Percentiles rank a stretch among this genome's conserved stretches.
Conservation (phyloP, 1,140 invertebrate species). For the Danaus melanippus region DNA sequence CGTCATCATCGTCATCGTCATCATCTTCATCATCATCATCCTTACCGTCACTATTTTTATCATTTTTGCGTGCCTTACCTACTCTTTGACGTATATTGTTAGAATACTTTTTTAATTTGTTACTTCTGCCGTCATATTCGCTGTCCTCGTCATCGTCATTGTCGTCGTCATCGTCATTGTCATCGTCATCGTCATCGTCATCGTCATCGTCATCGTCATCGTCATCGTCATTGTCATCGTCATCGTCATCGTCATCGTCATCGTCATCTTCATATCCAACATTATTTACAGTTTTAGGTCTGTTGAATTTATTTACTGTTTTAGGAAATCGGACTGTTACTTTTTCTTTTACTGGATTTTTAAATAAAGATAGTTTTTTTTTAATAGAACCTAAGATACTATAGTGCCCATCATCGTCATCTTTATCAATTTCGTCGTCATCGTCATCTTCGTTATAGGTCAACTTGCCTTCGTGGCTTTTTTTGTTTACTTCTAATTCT, state of each 20-base stretch:
- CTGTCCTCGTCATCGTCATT: slow-evolving; percentile 29
- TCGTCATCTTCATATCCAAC: neutral
- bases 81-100: too few species aligned
- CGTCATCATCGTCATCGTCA: slow-evolving; percentile 53
- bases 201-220: slow-evolving; percentile 31
- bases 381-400: slow-evolving; percentile 3
- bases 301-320: too few species aligned
- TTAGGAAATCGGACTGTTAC: slow-evolving; percentile 1
- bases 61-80: slow-evolving; percentile 17
- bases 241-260: slow-evolving; percentile 35
- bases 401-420: slow-evolving; percentile 66
- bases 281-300: too few species aligned
- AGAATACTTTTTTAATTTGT: slow-evolving; percentile 14
- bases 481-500: slow-evolving; percentile 39
- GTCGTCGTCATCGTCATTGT: slow-evolving; percentile 58
- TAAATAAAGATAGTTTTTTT: slow-evolving; percentile 4
- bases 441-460: slow-evolving; percentile 9
- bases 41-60: slow-evolving; percentile 64
- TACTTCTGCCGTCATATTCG: slow-evolving; percentile 61
- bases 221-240: slow-evolving; percentile 35
- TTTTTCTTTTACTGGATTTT: slow-evolving; percentile 13
- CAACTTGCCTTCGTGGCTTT: slow-evolving; percentile 35
- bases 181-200: slow-evolving; percentile 51
- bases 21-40: slow-evolving; percentile 60
- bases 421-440: slow-evolving; percentile 63